Conservation (phyloP, 2,797 vertebrate species). For the Falco rusticolus region DNA sequence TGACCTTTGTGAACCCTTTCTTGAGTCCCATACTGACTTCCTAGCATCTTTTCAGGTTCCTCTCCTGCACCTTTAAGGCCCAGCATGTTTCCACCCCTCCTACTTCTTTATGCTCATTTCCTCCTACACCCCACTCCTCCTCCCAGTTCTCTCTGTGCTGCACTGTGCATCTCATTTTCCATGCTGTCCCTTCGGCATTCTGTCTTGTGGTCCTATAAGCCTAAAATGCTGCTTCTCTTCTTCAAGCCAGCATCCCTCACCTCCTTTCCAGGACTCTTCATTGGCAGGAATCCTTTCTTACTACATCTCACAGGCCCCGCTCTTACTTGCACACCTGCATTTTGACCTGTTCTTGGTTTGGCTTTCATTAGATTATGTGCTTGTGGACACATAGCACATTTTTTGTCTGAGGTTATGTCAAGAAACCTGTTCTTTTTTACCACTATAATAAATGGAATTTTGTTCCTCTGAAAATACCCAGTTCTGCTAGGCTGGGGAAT, state of each 20-base stretch:
- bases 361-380: neutral
- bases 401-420: neutral
- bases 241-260: neutral
- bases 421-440: neutral
- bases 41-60: neutral
- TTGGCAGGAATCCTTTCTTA: neutral
- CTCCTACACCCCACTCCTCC: slow-evolving; percentile 4
- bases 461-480: neutral
- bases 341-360: neutral
- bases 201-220: neutral
- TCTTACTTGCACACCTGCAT: neutral
- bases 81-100: neutral
- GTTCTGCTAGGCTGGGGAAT: neutral
- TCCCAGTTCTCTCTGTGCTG: neutral
- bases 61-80: slow-evolving; percentile 21
- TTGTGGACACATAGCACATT: neutral
- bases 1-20: neutral
- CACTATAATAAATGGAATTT: neutral
- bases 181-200: neutral
- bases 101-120: slow-evolving; percentile 20
- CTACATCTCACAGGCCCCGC: neutral
- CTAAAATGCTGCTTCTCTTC: neutral
- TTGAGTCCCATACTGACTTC: neutral
- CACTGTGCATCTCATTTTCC: slow-evolving; percentile 1
- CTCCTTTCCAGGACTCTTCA: neutral